Evolutionary conservation across 2,113 vertebrate genomes (phyloP).

Genomic region (Aleadryas rufinucha): DNA sequence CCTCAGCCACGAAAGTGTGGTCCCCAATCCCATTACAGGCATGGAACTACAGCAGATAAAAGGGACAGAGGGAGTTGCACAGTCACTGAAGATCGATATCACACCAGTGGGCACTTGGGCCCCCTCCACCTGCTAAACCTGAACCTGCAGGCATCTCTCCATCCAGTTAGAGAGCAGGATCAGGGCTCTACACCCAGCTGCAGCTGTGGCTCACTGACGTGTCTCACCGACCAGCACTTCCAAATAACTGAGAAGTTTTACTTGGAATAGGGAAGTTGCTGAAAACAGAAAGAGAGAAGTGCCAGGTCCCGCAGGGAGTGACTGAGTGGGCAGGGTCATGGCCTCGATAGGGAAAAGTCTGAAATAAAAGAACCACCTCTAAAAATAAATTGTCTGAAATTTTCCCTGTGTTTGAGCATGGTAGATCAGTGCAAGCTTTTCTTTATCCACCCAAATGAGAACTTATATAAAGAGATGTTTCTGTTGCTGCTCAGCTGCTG

Average conservation of each 20-base stretch:
- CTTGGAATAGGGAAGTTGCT: constrained; percentile 22
- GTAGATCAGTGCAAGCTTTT: not conserved
- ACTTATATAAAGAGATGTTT: not conserved
- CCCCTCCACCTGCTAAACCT: not conserved
- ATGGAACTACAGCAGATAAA: not conserved
- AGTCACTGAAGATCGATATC: not conserved
- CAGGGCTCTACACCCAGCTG: not conserved
- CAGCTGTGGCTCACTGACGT: not conserved
- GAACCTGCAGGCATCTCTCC: not conserved
- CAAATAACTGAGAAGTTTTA: constrained; percentile 26
- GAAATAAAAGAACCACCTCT: constrained; percentile 5
- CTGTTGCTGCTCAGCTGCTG: not conserved
- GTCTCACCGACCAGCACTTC: not conserved
- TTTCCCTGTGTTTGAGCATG: not conserved
- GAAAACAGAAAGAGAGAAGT: constrained; percentile 1
- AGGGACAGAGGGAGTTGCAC: not conserved
- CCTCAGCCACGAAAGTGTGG: not conserved
- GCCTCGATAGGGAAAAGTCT: not conserved
- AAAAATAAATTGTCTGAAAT: constrained; percentile 22
- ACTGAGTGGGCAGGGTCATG: not conserved
- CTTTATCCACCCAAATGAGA: not conserved
- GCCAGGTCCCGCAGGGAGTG: not conserved
- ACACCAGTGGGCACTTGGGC: not conserved
- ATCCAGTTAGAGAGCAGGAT: not conserved
- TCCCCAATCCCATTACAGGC: not conserved